Evolutionary conservation across 1,140 invertebrate species (phyloP), one percentile per base, ranked within the genome.

Genomic region (Zaprionus tsacasi): DNA sequence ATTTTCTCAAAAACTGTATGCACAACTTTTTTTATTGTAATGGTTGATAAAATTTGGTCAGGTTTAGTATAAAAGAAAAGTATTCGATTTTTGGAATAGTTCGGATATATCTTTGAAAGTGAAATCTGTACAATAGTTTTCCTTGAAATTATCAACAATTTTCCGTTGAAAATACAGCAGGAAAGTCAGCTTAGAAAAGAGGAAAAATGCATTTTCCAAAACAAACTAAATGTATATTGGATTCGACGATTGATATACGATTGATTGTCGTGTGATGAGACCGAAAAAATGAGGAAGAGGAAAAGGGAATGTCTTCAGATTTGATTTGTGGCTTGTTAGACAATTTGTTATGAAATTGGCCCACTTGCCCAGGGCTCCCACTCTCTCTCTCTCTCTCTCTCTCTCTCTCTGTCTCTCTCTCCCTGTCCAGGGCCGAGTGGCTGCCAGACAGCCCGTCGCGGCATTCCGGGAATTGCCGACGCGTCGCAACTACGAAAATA

Each of bases 401-500:
- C 21, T 21, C 21, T 21, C 21, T 1, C 21, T 21, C 21, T 2
- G 1, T 1, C 21, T 21, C 21, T 21, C 21, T 21, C 21, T 2
- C 21, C 21, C 21, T 21, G 33, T 59, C 81, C 67, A 82, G 79
- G 52, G 33, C 63, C 81, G 70, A 82, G 79, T 79, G 72, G 83
- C 61, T 64, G 66, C 63, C 70, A 87, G 82, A 87, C 82, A 88
- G 52, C 64, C 63, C 80, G 82, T 88, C 43, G 58, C 82, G 82
- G 78, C 54, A 71, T 87, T 88, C 83, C 67, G 55, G 70, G 82
- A 88, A 88, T 83, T 63, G 81, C 66, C 73, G 77, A 56, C 55
- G 67, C 76, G 60, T 79, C 76, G 77, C 72, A 52, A 48, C 60
- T 70, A 74, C 55, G 67, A 73, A 83, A 78, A 83, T 80, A 80